A percentile compares a stretch with the other conserved stretches of the same genome.
phyloP scores from a whole-genome alignment of 1,140 invertebrate genomes.

The Calliopsis andreniformis region DNA sequence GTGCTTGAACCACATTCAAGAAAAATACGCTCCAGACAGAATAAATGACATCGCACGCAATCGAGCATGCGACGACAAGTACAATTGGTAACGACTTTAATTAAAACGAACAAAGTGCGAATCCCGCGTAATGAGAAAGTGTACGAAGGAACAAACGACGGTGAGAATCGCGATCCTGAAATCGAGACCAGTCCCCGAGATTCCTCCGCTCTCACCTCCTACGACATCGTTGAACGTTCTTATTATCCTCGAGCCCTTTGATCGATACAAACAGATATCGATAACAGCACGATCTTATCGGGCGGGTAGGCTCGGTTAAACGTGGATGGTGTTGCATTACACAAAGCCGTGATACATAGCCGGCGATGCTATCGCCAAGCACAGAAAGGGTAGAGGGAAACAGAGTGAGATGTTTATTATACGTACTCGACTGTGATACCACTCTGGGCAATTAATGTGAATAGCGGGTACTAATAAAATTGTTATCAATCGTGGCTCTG shows the following conservation, averaged over 20 bases:
- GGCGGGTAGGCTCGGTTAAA: slow-evolving; percentile 58
- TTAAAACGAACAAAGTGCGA: background rate
- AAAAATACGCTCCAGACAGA: no score
- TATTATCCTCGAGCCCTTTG: slow-evolving; percentile 61
- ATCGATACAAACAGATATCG: slow-evolving; percentile 65
- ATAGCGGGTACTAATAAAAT: slow-evolving; percentile 8
- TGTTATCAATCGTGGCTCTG: background rate
- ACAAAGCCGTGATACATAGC: slow-evolving; percentile 62
- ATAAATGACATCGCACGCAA: no score
- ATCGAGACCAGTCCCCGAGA: background rate
- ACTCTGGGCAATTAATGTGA: slow-evolving; percentile 11
- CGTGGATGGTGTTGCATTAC: slow-evolving; percentile 64
- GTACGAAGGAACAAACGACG: no score
- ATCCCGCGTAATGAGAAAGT: slow-evolving; percentile 16
- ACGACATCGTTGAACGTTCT: slow-evolving; percentile 58
- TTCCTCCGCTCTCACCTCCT: slow-evolving; percentile 39
- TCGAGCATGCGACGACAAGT: no score
- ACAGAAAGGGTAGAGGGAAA: slow-evolving; percentile 35
- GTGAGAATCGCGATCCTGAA: slow-evolving; percentile 1
- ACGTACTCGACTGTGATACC: slow-evolving; percentile 2
- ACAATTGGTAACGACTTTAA: background rate
- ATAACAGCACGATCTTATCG: slow-evolving; percentile 66
- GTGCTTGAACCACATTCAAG: no score
- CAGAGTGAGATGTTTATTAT: slow-evolving; percentile 36
- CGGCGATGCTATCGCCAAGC: slow-evolving; percentile 30